Conservation (phyloP, 1,140 invertebrate species). For the honey bee (Apis mellifera) region DNA sequence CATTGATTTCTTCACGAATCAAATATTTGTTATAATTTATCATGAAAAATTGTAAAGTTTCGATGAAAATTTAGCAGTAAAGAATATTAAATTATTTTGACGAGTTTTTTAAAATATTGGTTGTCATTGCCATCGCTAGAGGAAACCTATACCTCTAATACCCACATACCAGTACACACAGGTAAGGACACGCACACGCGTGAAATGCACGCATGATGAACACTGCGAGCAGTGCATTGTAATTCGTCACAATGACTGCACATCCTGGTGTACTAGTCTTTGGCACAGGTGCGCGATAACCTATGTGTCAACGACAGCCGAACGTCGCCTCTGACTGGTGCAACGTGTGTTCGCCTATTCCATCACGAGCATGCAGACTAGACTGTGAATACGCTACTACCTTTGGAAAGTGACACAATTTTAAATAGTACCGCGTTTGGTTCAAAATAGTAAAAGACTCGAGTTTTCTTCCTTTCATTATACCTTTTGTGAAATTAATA, state of each 20-base stretch:
- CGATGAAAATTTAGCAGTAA: too few species aligned
- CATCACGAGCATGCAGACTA: background rate
- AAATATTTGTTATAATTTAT: too few species aligned
- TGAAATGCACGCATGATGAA: slow-evolving; percentile 55
- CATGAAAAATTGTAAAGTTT: too few species aligned
- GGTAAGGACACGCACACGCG: background rate
- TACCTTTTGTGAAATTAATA: too few species aligned
- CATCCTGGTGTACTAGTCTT: slow-evolving; percentile 71
- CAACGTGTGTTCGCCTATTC: slow-evolving; percentile 36
- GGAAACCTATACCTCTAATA: slow-evolving; percentile 14
- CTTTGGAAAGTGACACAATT: slow-evolving; percentile 41
- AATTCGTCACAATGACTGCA: slow-evolving; percentile 75
- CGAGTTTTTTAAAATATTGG: too few species aligned
- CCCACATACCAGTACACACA: slow-evolving; percentile 23
- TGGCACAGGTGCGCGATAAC: slow-evolving; percentile 72
- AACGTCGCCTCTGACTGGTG: slow-evolving; percentile 33
- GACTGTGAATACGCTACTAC: background rate
- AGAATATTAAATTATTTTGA: too few species aligned
- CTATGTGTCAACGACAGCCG: slow-evolving; percentile 70
- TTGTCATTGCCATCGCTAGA: background rate
- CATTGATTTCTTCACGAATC: too few species aligned
- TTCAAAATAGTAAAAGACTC: background rate
- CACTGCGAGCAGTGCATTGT: slow-evolving; percentile 67
- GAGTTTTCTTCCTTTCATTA: too few species aligned
- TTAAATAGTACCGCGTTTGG: background rate